phyloP scores from a whole-genome alignment of 2,888 invertebrate genomes.

The Ypsolopha sequella region DNA sequence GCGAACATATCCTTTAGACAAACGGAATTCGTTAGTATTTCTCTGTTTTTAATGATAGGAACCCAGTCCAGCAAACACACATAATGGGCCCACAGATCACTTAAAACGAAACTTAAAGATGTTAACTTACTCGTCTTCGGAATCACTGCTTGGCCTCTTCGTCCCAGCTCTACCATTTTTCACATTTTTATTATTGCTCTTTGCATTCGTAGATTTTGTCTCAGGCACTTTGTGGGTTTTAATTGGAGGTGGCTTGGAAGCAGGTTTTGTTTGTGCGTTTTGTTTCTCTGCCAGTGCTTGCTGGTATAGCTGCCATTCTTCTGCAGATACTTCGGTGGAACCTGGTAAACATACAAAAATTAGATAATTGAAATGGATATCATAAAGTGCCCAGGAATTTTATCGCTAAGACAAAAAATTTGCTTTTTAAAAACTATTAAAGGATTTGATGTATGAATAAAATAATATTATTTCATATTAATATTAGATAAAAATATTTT shows the following conservation, averaged over 20 bases:
- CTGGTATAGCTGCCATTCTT: conserved; percentile 61
- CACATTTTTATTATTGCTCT: conserved; percentile 14
- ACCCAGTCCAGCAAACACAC: no score
- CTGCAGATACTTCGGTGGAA: conserved; percentile 51
- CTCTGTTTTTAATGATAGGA: no score
- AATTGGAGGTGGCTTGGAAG: conserved; percentile 22
- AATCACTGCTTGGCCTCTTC: conserved; percentile 37
- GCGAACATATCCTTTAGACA: no score
- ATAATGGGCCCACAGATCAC: no score
- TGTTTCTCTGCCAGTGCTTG: conserved; percentile 54
- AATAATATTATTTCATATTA: no score
- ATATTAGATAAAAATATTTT: no score
- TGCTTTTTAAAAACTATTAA: no score
- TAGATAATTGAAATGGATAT: no score
- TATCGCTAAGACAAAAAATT: no score
- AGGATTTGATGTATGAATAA: no score
- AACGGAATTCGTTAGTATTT: no score
- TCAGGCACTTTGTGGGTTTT: conserved; percentile 10
- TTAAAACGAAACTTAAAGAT: neutral
- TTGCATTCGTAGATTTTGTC: conserved; percentile 20
- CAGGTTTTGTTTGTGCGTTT: conserved; percentile 20
- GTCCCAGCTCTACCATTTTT: conserved; percentile 12
- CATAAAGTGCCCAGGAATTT: no score
- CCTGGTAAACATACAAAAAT: conserved; percentile 20
- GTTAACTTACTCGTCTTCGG: conserved; percentile 49